Conservation (phyloP, 2,888 invertebrate genomes). For the Ferdinandea cuprea region DNA sequence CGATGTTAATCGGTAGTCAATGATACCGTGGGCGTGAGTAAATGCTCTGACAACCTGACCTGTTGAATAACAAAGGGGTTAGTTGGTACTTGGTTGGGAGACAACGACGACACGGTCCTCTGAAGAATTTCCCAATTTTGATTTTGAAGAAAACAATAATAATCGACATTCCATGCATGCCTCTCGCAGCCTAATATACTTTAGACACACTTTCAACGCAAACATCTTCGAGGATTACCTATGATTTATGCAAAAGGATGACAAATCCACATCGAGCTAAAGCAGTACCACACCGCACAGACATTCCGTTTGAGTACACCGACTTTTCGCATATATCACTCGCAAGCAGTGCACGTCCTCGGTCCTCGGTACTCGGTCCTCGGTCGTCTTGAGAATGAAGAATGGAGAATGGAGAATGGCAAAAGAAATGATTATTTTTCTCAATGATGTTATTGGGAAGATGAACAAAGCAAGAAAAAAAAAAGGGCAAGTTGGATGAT, state of each 20-base stretch:
- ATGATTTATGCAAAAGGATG: slow-evolving; percentile 71
- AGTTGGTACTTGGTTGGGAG: too few relatives aligned
- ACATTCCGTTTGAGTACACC: slow-evolving; percentile 58
- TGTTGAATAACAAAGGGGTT: slow-evolving; percentile 63
- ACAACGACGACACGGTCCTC: too few relatives aligned
- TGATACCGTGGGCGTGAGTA: slow-evolving; percentile 52
- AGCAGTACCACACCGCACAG: slow-evolving; percentile 43
- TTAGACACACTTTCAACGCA: slow-evolving; percentile 62
- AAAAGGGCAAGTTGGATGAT: slow-evolving; percentile 53
- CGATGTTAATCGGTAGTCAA: slow-evolving; percentile 71
- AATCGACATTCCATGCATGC: slow-evolving; percentile 60
- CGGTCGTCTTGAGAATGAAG: too few relatives aligned
- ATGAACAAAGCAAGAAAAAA: slow-evolving; percentile 5
- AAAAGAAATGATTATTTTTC: slow-evolving; percentile 63
- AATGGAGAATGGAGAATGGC: too few relatives aligned
- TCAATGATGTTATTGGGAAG: slow-evolving; percentile 59
- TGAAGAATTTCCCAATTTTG: slow-evolving; percentile 57
- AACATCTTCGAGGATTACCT: slow-evolving; percentile 63
- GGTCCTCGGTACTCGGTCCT: too few relatives aligned
- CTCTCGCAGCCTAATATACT: slow-evolving; percentile 61
- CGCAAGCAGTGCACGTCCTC: neutral
- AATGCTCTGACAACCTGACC: slow-evolving; percentile 51
- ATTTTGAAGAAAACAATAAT: slow-evolving; percentile 59
- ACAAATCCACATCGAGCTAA: slow-evolving; percentile 53
- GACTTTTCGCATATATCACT: slow-evolving; percentile 54